phyloP scores from a whole-genome alignment of 2,797 vertebrate species.

The Pteronotus mesoamericanus region DNA sequence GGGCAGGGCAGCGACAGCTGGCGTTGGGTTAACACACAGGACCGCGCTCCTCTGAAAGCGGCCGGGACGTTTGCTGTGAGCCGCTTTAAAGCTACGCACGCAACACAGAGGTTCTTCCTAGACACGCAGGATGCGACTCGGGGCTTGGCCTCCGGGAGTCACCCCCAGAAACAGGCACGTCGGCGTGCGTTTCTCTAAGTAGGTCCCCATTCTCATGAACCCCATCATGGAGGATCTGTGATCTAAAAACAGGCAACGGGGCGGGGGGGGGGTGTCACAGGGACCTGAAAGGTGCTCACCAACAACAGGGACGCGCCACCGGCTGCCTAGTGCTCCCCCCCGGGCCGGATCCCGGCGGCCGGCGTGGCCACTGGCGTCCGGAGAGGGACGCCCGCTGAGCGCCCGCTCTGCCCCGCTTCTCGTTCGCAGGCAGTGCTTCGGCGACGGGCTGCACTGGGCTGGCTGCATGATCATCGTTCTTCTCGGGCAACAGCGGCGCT shows the following conservation, averaged over 20 bases:
- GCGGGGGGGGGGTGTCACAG: too few relatives aligned
- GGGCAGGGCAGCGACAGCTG: fast-evolving
- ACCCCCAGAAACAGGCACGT: not conserved
- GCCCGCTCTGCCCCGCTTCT: not conserved
- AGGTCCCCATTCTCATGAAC: not conserved
- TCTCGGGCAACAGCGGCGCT: constrained; percentile 95
- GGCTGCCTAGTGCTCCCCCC: not conserved
- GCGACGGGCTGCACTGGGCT: constrained; percentile 97
- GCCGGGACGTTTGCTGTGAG: not conserved
- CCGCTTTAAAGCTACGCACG: not conserved
- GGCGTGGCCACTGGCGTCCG: fast-evolving
- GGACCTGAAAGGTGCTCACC: not conserved
- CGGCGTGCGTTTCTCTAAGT: not conserved
- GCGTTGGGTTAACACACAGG: not conserved
- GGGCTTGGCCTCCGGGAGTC: not conserved
- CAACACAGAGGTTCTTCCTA: too few relatives aligned
- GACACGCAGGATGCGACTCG: too few relatives aligned
- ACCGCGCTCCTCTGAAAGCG: not conserved
- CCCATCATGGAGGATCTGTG: not conserved
- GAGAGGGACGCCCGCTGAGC: too few relatives aligned
- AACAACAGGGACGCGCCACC: not conserved
- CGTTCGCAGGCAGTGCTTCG: constrained; percentile 93
- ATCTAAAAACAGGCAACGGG: not conserved
- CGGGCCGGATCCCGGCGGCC: too few relatives aligned
- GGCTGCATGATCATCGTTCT: constrained; percentile 98